A percentile compares a stretch with the other conserved stretches of the same genome.
phyloP scores from a whole-genome alignment of 2,797 vertebrate species.

The Danionella dracula region DNA sequence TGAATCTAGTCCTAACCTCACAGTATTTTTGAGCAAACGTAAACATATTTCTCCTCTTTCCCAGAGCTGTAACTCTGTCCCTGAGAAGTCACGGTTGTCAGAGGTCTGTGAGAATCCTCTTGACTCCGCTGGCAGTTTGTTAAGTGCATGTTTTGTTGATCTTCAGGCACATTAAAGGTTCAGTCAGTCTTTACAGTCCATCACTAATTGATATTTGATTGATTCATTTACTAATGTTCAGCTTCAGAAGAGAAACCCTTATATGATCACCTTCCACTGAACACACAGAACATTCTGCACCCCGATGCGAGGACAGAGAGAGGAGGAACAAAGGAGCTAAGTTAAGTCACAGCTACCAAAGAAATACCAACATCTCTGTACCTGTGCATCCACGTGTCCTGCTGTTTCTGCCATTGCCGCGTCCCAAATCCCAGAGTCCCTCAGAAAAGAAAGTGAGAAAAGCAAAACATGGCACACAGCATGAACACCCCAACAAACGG shows the following conservation, averaged over 20 bases:
- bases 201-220: constrained; percentile 73
- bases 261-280: constrained; percentile 59
- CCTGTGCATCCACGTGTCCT: constrained; percentile 59
- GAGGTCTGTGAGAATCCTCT: constrained; percentile 34
- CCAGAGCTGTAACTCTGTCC: neutral
- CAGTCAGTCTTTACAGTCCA: constrained; percentile 53
- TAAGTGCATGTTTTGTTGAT: constrained; percentile 56
- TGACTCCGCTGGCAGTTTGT: constrained; percentile 46
- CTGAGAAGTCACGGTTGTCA: constrained; percentile 15
- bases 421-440: constrained; percentile 28
- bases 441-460: constrained; percentile 43
- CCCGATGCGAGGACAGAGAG: constrained; percentile 50
- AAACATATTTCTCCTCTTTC: neutral
- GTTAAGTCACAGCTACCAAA: neutral
- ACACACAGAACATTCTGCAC: constrained; percentile 65
- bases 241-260: constrained; percentile 48
- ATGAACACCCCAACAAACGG: constrained; percentile 56
- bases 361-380: constrained; percentile 45
- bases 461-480: constrained; percentile 53
- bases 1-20: too few relatives aligned
- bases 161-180: constrained; percentile 49
- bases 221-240: constrained; percentile 47
- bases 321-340: constrained; percentile 2
- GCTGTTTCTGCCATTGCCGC: constrained; percentile 62
- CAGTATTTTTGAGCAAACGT: neutral